Conservation (phyloP, 2,797 vertebrate genomes). For the Glossophaga mutica region DNA sequence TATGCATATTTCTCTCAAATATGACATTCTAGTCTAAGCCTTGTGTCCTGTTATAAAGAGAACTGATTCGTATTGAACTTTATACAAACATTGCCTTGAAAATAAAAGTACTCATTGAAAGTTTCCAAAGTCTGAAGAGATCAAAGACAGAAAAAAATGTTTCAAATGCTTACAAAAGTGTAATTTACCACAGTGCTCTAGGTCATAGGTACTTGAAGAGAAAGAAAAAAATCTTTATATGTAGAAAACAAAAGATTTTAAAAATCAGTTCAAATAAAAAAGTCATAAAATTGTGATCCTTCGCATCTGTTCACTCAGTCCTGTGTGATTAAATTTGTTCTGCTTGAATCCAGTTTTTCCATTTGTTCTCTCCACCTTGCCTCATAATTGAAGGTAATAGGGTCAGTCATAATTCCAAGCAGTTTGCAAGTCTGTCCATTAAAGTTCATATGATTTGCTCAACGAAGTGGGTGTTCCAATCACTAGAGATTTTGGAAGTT, state of each 20-base stretch:
- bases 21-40: background rate
- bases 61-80: background rate
- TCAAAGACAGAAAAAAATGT: background rate
- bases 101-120: background rate
- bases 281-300: background rate
- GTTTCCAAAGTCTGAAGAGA: background rate
- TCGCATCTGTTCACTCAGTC: background rate
- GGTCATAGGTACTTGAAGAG: background rate
- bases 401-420: background rate
- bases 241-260: background rate
- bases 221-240: background rate
- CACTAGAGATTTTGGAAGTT: background rate
- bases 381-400: background rate
- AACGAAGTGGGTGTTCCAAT: background rate
- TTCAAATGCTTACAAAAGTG: background rate
- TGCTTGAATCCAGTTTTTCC: background rate
- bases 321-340: background rate
- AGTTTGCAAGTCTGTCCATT: background rate
- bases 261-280: background rate
- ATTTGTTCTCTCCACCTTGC: background rate
- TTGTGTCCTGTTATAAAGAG: background rate
- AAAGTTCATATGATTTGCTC: background rate
- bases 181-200: background rate
- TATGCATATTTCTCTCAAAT: background rate
- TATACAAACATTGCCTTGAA: background rate